Evolutionary conservation across 2,888 invertebrate species (phyloP).

Genomic region (Troides oblongomaculatus): DNA sequence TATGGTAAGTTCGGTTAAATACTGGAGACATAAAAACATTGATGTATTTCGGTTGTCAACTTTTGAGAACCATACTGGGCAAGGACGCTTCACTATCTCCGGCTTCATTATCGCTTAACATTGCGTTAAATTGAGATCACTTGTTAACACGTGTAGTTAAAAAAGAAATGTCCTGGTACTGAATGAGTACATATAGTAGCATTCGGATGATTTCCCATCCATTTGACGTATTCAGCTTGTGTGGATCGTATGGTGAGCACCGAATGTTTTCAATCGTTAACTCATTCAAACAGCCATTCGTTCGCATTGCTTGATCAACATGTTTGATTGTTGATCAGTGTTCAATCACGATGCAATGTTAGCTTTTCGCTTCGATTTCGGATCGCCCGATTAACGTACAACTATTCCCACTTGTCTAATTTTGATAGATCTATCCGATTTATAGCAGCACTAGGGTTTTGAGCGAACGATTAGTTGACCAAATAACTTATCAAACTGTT

Average conservation of each 20-base stretch:
- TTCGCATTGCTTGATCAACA: conserved; percentile 28
- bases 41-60: too few species aligned
- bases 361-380: conserved; percentile 18
- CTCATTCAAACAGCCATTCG: conserved; percentile 26
- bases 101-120: too few species aligned
- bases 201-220: too few species aligned
- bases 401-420: conserved; percentile 8
- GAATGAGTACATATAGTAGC: not conserved
- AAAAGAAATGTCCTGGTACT: too few species aligned
- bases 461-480: not conserved
- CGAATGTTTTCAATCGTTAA: conserved; percentile 25
- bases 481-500: not conserved
- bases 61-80: too few species aligned
- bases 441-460: not conserved
- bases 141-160: too few species aligned
- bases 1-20: too few species aligned
- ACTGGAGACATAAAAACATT: too few species aligned
- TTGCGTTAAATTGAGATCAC: too few species aligned
- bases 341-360: conserved; percentile 27
- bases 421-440: not conserved
- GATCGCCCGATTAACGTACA: not conserved
- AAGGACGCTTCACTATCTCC: too few species aligned
- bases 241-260: conserved; percentile 1
- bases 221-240: conserved; percentile 3
- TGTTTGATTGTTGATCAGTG: conserved; percentile 28